phyloP scores from a whole-genome alignment of 2,797 vertebrate genomes.

The Sebastes miniatus region DNA sequence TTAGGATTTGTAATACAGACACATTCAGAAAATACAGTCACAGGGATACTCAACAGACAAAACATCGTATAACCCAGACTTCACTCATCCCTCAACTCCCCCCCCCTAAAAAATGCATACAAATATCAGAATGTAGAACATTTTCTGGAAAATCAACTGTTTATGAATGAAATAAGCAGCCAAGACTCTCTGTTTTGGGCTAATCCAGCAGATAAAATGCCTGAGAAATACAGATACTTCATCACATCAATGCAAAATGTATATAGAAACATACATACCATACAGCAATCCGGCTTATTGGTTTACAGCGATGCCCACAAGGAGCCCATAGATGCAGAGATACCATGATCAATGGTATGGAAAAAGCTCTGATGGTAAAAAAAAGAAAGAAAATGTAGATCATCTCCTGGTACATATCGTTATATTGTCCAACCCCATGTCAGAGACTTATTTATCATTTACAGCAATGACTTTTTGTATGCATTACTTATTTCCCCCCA shows the following conservation, averaged over 20 bases:
- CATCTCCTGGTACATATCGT: neutral
- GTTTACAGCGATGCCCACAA: neutral
- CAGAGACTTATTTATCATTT: neutral
- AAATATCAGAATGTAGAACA: neutral
- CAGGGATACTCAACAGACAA: neutral
- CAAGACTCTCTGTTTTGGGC: neutral
- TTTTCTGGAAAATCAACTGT: neutral
- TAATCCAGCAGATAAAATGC: neutral
- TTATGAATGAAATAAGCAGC: neutral
- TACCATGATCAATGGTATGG: neutral
- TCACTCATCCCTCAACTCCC: neutral
- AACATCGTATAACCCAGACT: neutral
- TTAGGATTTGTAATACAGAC: neutral
- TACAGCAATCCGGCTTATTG: neutral
- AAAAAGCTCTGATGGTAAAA: neutral
- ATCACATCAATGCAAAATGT: neutral
- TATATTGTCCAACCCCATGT: neutral
- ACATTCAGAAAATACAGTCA: neutral
- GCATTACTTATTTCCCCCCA: neutral
- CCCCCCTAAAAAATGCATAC: neutral
- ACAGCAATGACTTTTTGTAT: neutral
- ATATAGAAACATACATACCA: neutral
- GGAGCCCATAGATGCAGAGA: neutral
- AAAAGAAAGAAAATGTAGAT: too few relatives aligned
- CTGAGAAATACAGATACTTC: neutral